Conservation (phyloP, 1,140 invertebrate species). For the Macrobrachium nipponense region DNA sequence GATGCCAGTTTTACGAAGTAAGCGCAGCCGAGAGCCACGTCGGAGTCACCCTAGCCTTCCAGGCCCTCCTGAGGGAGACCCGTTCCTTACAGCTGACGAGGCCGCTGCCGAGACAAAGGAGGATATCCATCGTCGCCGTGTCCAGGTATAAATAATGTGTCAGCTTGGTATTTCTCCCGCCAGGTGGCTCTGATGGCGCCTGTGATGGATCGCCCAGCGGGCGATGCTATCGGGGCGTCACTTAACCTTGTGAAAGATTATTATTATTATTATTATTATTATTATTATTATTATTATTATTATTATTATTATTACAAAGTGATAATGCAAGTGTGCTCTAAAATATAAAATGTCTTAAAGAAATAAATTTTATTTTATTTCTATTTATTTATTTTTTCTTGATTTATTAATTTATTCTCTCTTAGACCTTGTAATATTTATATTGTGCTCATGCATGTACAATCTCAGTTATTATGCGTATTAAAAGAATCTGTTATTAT, state of each 20-base stretch:
- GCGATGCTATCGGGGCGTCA: too few species aligned
- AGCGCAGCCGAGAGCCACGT: slow-evolving; percentile 84
- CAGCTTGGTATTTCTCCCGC: not conserved
- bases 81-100: slow-evolving; percentile 78
- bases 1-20: slow-evolving; percentile 88
- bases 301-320: not conserved
- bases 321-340: too few species aligned
- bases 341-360: too few species aligned
- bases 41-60: slow-evolving; percentile 83
- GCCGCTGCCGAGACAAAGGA: slow-evolving; percentile 77
- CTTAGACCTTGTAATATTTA: too few species aligned
- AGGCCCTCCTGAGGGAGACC: slow-evolving; percentile 80
- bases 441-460: too few species aligned
- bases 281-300: slow-evolving; percentile 6
- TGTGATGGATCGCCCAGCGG: too few species aligned
- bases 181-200: not conserved
- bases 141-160: slow-evolving; percentile 70
- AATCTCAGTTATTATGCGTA: too few species aligned
- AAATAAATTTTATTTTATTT: too few species aligned
- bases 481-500: too few species aligned
- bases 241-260: not conserved
- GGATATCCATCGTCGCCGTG: slow-evolving; percentile 82
- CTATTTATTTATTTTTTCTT: too few species aligned
- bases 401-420: too few species aligned
- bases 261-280: not conserved